phyloP scores from a whole-genome alignment of 2,888 invertebrate genomes.

The Linnaemya vulpina region DNA sequence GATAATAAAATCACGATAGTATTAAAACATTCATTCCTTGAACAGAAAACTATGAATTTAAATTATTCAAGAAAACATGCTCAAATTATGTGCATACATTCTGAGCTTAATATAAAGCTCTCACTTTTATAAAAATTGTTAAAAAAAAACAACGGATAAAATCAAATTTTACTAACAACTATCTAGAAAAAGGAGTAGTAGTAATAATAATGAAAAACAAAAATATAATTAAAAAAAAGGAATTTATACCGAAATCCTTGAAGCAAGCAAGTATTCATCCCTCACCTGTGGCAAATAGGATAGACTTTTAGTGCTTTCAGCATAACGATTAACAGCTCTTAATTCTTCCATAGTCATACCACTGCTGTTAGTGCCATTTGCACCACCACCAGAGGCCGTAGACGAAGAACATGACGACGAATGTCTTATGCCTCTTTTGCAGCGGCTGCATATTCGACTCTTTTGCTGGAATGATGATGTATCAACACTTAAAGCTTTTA shows the following conservation, averaged over 20 bases:
- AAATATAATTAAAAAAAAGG: constrained; percentile 63
- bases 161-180: constrained; percentile 54
- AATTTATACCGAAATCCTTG: constrained; percentile 82
- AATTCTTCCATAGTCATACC: constrained; percentile 91
- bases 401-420: constrained; percentile 86
- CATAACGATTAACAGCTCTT: constrained; percentile 93
- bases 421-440: constrained; percentile 81
- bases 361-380: constrained; percentile 80
- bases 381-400: constrained; percentile 76
- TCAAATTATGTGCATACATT: constrained; percentile 24
- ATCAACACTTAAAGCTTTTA: constrained; percentile 65
- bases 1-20: background rate
- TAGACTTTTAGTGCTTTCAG: constrained; percentile 95
- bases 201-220: constrained; percentile 57
- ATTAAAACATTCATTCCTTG: constrained; percentile 32
- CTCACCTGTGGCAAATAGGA: constrained; percentile 95
- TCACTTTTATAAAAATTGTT: constrained; percentile 26
- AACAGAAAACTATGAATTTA: background rate
- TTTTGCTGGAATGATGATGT: constrained; percentile 57
- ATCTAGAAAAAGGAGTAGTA: constrained; percentile 55
- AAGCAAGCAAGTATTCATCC: constrained; percentile 83
- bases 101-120: constrained; percentile 43
- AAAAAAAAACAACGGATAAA: constrained; percentile 49
- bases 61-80: constrained; percentile 35
- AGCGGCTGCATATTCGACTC: constrained; percentile 79